Evolutionary conservation across 2,888 invertebrate genomes (phyloP).

Genomic region (Anthophora plumipes): DNA sequence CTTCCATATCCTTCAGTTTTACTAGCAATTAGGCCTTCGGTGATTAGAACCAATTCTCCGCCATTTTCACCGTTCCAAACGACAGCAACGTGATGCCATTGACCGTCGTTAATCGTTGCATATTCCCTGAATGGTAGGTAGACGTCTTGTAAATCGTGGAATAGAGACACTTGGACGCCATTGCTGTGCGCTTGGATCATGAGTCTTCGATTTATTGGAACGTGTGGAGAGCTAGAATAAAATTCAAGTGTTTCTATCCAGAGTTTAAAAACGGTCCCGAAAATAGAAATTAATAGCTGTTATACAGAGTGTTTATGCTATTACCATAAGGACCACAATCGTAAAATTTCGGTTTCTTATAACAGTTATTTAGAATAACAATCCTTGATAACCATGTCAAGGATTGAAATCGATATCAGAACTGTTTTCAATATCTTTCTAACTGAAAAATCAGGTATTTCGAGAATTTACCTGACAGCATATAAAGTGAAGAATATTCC

Average conservation of each 20-base stretch:
- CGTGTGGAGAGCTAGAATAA: conserved; percentile 89
- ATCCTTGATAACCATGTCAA: too few relatives aligned
- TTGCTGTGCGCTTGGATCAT: conserved; percentile 96
- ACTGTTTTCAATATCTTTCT: too few relatives aligned
- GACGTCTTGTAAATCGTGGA: conserved; percentile 94
- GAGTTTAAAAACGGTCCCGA: too few relatives aligned
- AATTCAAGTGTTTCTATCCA: too few relatives aligned
- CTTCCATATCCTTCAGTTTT: conserved; percentile 95
- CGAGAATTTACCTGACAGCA: conserved; percentile 90
- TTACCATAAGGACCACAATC: too few relatives aligned
- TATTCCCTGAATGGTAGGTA: conserved; percentile 96
- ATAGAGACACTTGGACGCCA: conserved; percentile 96
- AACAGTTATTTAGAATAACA: too few relatives aligned
- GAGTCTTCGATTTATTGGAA: conserved; percentile 91
- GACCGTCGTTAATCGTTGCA: conserved; percentile 97
- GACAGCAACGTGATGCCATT: conserved; percentile 98
- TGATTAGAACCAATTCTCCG: conserved; percentile 94
- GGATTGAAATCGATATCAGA: too few relatives aligned
- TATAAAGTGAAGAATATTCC: conserved; percentile 98
- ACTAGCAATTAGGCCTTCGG: conserved; percentile 98
- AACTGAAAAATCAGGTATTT: neutral
- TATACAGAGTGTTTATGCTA: too few relatives aligned
- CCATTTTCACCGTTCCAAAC: conserved; percentile 96
- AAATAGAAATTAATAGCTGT: too few relatives aligned
- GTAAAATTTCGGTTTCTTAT: too few relatives aligned